Percentiles rank a stretch among this genome's conserved stretches.
These are phyloP conservation scores for Ostrea denselamellosa DNA, from an alignment of 1,140 invertebrate species.

Conservation along the genomic window DNA sequence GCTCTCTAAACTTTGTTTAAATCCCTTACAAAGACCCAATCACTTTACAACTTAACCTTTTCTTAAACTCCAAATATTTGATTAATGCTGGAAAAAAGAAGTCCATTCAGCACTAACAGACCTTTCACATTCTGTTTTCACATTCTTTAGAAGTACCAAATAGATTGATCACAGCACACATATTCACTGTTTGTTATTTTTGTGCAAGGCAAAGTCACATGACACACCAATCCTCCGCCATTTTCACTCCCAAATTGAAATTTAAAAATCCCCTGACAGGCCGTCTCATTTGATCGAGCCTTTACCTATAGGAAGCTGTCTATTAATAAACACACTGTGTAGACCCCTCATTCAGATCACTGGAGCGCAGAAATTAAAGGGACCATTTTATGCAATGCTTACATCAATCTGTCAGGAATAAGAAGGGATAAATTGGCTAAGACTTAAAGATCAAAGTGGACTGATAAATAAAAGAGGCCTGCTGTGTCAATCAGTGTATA, in stretches of 20 bases:
- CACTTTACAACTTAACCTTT: constrained; percentile 1
- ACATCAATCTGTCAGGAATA: background rate
- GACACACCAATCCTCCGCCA: constrained; percentile 33
- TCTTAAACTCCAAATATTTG: constrained; percentile 31
- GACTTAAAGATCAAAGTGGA: constrained; percentile 21
- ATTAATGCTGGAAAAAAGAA: background rate
- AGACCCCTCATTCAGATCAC: background rate
- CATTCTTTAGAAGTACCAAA: background rate
- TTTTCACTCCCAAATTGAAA: constrained; percentile 21
- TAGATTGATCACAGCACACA: background rate
- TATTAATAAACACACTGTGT: background rate
- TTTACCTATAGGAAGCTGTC: constrained; percentile 11
- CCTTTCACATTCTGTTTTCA: no score
- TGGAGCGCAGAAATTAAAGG: constrained; percentile 15
- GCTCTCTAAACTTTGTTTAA: background rate
- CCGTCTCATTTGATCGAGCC: background rate
- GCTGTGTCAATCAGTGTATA: background rate
- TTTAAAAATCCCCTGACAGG: constrained; percentile 27
- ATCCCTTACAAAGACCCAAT: background rate
- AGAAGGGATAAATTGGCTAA: background rate
- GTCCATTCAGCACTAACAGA: background rate
- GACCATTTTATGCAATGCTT: constrained; percentile 24
- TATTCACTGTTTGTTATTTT: background rate
- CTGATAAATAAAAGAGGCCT: background rate
- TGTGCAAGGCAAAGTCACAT: background rate